These are phyloP conservation scores for Epinephelus malabaricus DNA, from an alignment of 2,797 vertebrate species.

Conservation along the genomic window DNA sequence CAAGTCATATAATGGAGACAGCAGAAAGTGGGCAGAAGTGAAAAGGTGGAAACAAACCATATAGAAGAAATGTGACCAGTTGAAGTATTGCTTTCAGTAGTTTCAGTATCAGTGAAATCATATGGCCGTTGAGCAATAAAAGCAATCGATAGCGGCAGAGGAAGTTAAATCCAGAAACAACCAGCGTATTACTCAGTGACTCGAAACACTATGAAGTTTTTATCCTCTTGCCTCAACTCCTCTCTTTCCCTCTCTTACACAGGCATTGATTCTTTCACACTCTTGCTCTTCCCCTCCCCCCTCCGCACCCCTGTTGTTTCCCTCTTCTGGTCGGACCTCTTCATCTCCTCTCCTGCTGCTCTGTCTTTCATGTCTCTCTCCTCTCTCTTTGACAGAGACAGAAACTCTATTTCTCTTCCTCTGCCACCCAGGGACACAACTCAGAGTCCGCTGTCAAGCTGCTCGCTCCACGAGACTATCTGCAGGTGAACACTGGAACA, in stretches of 20 bases:
- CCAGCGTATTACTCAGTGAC: not conserved
- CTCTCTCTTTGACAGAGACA: slow-evolving; percentile 53
- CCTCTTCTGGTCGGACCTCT: slow-evolving; percentile 48
- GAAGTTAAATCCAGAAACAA: slow-evolving; percentile 18
- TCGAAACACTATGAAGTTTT: slow-evolving; percentile 28
- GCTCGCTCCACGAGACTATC: not conserved
- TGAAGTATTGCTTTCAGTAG: not conserved
- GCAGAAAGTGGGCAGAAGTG: not conserved
- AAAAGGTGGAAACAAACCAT: too few species aligned
- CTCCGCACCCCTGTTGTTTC: slow-evolving; percentile 42
- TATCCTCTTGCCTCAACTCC: slow-evolving; percentile 31
- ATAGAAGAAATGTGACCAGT: not conserved
- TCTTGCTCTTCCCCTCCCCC: slow-evolving; percentile 19
- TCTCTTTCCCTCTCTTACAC: slow-evolving; percentile 33
- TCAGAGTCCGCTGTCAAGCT: not conserved
- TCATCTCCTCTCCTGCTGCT: slow-evolving; percentile 66
- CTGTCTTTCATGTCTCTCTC: slow-evolving; percentile 59
- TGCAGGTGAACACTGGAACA: slow-evolving; percentile 9
- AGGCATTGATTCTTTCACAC: slow-evolving; percentile 61
- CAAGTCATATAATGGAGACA: not conserved
- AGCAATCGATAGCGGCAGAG: not conserved
- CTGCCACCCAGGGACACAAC: slow-evolving; percentile 58
- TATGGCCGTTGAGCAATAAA: not conserved
- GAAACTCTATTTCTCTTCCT: slow-evolving; percentile 55
- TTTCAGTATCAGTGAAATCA: slow-evolving; percentile 1